Evolutionary conservation across 2,113 vertebrate genomes (phyloP), one percentile per base, ranked within the genome.

Genomic region (Ptyas mucosa): DNA sequence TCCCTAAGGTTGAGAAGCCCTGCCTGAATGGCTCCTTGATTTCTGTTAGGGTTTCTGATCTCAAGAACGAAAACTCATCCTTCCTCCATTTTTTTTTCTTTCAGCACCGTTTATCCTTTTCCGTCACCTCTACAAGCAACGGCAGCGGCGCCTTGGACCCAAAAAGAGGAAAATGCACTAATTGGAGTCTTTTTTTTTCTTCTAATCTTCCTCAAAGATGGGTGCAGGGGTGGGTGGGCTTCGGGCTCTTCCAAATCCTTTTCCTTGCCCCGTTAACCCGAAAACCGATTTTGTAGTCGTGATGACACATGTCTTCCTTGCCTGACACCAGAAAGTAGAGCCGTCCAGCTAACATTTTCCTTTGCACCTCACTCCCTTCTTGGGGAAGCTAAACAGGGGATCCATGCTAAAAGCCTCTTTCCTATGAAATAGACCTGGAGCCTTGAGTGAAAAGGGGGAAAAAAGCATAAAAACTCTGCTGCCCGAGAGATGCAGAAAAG

Each of bases 81-180:
- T 85, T 23, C 96, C 51, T 95, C 75, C 0, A 2, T 58, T 75
- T 0, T 1, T 43, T 94, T 89, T 95, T 92, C 91, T 94, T 95
- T 29, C 95, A 99, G 99, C 98, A 58, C 90, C 98, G 52, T 98
- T 97, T 94, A 95, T 98, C 95, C 99, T 99, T 96, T 99, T 98
- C 93, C 98, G 98, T 43, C 98, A 99, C 95, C 98, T 99, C 91
- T 98, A 98, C 97, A 99, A 99, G 96, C 99, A 99, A 95, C 98
- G 99, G 96, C 98, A 97, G 94, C 98, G 96, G 88, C 98, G 97
- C 88, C 99, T 98, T 43, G 97, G 98, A 93, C 98, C 98, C 94
- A 99, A 98, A 97, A 99, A 99, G 97, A 98, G 98, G 94, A 99
- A 99, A 97, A 94, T 97, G 85, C 97, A 98, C 75, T 99, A 96